Evolutionary conservation across 2,113 vertebrate genomes (phyloP), one percentile per base, ranked within the genome.

Genomic region (Actenoides lindsayi): DNA sequence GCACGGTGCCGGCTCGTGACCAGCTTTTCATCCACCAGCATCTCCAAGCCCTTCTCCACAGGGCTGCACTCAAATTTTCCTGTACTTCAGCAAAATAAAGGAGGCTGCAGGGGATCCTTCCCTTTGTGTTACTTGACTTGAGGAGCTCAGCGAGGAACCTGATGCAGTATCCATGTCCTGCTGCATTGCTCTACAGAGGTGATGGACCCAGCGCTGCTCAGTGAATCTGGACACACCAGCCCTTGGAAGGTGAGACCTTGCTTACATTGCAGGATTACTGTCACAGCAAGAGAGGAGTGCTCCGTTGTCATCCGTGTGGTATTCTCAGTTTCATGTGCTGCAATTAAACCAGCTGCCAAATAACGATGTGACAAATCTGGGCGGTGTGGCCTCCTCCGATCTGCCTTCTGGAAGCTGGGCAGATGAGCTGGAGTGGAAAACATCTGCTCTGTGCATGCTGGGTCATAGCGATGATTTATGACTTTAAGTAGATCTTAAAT

Each of bases 321-420:
- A 96, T 97, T 93, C 94, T 65, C 91, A 89, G 91, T 94, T 96
- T 96, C 91, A 41, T 85, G 95, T 1, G 1, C 93, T 62, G 84
- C 93, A 96, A 96, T 97, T 97, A 96, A 88, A 62, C 48, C 41
- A 86, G 74, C 82, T 97, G 91, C 94, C 84, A 96, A 93, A 76
- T 83, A 91, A 90, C 94, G 94, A 95, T 91, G 94, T 96, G 95
- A 91, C 93, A 96, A 91, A 97, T 87, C 94, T 93, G 94, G 93
- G 91, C 0, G 81, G 93, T 56, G 93, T 84, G 81, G 91, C 77
- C 89, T 94, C 64, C 80, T 87, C 90, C 2, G 3, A 93, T 96
- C 90, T 95, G 70, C 84, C 84, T 83, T 59, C 87, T 93, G 83
- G 67, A 63, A 89, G 75, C 79, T 73, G 82, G 70, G 82, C 74